A percentile compares a stretch with the other conserved stretches of the same genome.
phyloP scores from a whole-genome alignment of 1,140 invertebrate species.

The Brachionus sp. region DNA sequence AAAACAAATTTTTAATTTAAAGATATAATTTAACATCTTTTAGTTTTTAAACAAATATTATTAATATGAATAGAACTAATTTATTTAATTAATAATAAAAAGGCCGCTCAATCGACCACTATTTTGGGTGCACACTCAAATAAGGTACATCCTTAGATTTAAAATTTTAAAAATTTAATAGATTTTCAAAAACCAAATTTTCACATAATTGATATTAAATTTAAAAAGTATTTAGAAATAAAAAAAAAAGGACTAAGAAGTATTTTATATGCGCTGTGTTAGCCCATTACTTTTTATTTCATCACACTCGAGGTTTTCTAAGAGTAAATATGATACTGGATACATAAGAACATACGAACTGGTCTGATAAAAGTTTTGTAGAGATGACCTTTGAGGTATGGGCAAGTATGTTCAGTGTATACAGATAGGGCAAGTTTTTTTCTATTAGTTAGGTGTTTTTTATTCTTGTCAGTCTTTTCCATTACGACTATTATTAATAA shows the following conservation, averaged over 20 bases:
- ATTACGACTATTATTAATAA: too few species aligned
- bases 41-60: too few species aligned
- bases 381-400: not conserved
- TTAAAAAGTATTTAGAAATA: too few species aligned
- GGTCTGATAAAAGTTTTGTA: not conserved
- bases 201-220: not conserved
- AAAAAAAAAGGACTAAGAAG: too few species aligned
- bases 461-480: not conserved
- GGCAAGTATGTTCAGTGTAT: not conserved
- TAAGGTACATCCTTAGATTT: not conserved
- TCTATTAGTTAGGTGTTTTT: not conserved
- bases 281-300: not conserved
- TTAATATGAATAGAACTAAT: too few species aligned
- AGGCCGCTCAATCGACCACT: conserved; percentile 37
- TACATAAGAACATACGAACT: not conserved
- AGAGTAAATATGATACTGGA: not conserved
- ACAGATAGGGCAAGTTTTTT: not conserved
- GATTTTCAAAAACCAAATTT: not conserved
- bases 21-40: too few species aligned
- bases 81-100: too few species aligned
- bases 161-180: not conserved
- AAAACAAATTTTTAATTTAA: not conserved
- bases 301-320: not conserved
- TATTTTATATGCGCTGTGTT: not conserved
- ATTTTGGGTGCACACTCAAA: conserved; percentile 40